A percentile compares a stretch with the other conserved stretches of the same genome.
Evolutionary conservation across 2,113 vertebrate genomes (phyloP).

Genomic region (Gobiocypris rarus): DNA sequence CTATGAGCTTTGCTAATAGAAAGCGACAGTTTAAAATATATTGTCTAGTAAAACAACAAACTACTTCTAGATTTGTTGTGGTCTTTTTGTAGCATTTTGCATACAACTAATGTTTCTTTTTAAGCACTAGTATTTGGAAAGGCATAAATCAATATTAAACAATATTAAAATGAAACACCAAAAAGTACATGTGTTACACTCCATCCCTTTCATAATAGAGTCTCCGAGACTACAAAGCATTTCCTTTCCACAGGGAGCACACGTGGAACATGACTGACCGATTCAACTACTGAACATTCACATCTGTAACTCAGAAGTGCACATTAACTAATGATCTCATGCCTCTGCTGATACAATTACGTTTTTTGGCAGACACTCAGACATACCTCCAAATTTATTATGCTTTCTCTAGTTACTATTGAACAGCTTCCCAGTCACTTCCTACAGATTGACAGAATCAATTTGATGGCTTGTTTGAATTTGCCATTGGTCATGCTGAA

Average conservation of each 20-base stretch:
- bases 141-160: background rate
- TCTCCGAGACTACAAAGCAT: background rate
- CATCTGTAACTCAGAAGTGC: constrained; percentile 62
- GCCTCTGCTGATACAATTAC: constrained; percentile 58
- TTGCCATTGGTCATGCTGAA: constrained; percentile 61
- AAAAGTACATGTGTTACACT: background rate
- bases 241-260: constrained; percentile 11
- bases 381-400: constrained; percentile 50
- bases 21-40: background rate
- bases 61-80: background rate
- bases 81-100: background rate
- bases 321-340: constrained; percentile 68
- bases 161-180: background rate
- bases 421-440: constrained; percentile 38
- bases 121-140: background rate
- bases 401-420: constrained; percentile 63
- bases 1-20: background rate
- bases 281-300: constrained; percentile 54
- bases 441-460: constrained; percentile 41
- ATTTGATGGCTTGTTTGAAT: constrained; percentile 59
- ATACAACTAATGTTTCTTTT: no score
- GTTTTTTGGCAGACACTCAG: constrained; percentile 52
- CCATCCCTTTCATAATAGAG: background rate
- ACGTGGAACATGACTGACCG: constrained; percentile 49
- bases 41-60: background rate